These are phyloP conservation scores for Scylla paramamosain DNA, from an alignment of 1,140 invertebrate species.

Conservation along the genomic window DNA sequence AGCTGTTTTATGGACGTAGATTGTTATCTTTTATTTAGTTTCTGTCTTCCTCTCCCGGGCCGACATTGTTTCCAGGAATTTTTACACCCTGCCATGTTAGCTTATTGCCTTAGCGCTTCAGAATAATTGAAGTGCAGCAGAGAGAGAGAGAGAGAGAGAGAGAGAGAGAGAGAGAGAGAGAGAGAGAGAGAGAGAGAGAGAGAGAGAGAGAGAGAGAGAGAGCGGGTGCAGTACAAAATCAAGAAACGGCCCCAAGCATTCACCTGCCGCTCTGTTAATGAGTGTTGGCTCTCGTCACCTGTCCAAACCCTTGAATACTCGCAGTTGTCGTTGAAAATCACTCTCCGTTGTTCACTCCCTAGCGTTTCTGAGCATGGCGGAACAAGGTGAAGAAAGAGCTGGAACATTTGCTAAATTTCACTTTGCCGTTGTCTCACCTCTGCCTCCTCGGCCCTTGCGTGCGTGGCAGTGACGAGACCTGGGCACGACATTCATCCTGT, in stretches of 20 bases:
- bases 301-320: too few relatives aligned
- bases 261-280: too few relatives aligned
- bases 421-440: too few relatives aligned
- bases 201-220: constrained; percentile 20
- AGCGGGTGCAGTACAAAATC: background rate
- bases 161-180: background rate
- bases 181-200: background rate
- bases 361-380: background rate
- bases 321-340: too few relatives aligned
- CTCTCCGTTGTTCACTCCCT: too few relatives aligned
- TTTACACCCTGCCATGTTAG: background rate
- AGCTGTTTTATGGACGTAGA: too few relatives aligned
- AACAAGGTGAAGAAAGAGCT: background rate
- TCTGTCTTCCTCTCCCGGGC: background rate
- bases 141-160: constrained; percentile 7
- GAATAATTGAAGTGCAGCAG: background rate
- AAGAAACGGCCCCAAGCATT: too few relatives aligned
- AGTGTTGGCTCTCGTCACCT: too few relatives aligned
- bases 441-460: too few relatives aligned
- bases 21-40: too few relatives aligned
- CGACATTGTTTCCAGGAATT: background rate
- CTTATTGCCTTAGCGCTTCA: background rate
- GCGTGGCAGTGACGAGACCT: too few relatives aligned
- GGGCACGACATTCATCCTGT: too few relatives aligned
- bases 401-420: background rate